Conservation (phyloP, 2,888 invertebrate species). For the Ormyrus pomaceus region DNA sequence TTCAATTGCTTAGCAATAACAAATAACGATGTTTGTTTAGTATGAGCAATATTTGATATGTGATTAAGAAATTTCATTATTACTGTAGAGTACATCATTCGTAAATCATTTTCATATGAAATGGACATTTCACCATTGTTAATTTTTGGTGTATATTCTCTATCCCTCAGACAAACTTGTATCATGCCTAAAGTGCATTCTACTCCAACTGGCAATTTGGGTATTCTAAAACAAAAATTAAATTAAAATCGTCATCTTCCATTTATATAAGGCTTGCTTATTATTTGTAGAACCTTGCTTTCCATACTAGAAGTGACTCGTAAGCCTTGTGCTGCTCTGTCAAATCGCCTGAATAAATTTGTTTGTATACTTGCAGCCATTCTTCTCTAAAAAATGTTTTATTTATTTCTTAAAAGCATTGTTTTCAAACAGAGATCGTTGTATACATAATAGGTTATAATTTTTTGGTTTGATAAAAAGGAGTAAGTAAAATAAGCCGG, state of each 20-base stretch:
- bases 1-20: constrained; percentile 81
- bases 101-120: constrained; percentile 76
- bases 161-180: constrained; percentile 70
- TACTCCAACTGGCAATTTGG: constrained; percentile 69
- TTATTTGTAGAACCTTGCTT: constrained; percentile 66
- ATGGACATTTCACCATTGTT: constrained; percentile 64
- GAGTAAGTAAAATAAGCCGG: background rate
- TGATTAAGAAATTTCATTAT: constrained; percentile 83
- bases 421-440: background rate
- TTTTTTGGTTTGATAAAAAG: background rate
- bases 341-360: constrained; percentile 69
- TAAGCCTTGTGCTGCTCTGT: constrained; percentile 66
- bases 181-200: constrained; percentile 71
- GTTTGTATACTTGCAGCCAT: constrained; percentile 69
- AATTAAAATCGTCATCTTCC: constrained; percentile 8
- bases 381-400: constrained; percentile 63
- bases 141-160: constrained; percentile 69
- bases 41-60: constrained; percentile 78
- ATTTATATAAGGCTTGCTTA: background rate
- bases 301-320: constrained; percentile 70
- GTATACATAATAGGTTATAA: background rate
- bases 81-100: constrained; percentile 80
- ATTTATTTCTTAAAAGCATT: constrained; percentile 1
- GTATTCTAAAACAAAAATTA: constrained; percentile 61
- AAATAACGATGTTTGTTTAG: constrained; percentile 77